phyloP scores from a whole-genome alignment of 2,888 invertebrate genomes.

The Noctua pronuba region DNA sequence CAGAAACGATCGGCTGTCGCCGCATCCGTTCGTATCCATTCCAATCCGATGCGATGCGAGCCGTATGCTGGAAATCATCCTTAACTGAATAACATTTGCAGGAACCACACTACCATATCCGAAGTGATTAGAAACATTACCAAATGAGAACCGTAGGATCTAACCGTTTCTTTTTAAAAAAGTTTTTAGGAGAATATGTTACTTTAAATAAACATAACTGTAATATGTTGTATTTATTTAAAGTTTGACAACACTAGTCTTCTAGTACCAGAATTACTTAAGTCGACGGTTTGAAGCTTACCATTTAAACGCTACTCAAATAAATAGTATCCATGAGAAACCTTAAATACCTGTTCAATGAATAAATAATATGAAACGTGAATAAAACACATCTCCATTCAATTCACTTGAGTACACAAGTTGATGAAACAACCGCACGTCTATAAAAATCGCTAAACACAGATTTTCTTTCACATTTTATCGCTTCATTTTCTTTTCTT shows the following conservation, averaged over 20 bases:
- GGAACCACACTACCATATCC: background rate
- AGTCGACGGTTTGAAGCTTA: background rate
- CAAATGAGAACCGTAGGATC: background rate
- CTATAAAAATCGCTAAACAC: slow-evolving; percentile 41
- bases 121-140: background rate
- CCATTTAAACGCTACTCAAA: background rate
- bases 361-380: slow-evolving; percentile 21
- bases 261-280: background rate
- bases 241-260: background rate
- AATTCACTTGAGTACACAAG: slow-evolving; percentile 17
- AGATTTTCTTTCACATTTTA: slow-evolving; percentile 44
- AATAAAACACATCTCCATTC: slow-evolving; percentile 41
- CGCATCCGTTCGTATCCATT: too few relatives aligned
- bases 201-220: too few relatives aligned
- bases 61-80: too few relatives aligned
- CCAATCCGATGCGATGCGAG: too few relatives aligned
- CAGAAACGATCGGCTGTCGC: too few relatives aligned
- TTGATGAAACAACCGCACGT: slow-evolving; percentile 51
- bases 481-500: slow-evolving; percentile 50
- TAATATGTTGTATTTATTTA: too few relatives aligned
- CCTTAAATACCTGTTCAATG: background rate
- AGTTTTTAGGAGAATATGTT: background rate
- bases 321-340: slow-evolving; percentile 10
- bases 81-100: too few relatives aligned
- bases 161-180: background rate